phyloP scores from a whole-genome alignment of 2,113 vertebrate genomes.

The Hydropotes inermis region DNA sequence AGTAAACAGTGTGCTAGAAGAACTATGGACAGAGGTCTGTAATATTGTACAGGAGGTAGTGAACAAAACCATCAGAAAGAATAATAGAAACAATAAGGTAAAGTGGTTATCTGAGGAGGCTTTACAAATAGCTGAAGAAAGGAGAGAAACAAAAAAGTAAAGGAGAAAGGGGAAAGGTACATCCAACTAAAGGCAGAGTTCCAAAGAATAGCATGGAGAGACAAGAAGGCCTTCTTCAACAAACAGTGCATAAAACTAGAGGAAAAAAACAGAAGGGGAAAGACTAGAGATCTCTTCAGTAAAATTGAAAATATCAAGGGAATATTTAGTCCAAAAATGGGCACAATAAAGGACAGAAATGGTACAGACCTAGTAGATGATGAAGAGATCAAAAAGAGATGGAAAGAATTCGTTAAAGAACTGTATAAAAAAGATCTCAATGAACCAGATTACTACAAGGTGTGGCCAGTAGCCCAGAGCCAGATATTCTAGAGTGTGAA shows the following conservation, averaged over 20 bases:
- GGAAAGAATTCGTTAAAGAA: background rate
- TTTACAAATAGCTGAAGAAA: background rate
- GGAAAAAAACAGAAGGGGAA: background rate
- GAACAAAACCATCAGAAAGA: background rate
- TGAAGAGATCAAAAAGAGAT: background rate
- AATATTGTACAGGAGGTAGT: background rate
- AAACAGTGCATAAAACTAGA: background rate
- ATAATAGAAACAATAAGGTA: background rate
- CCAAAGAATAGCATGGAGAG: background rate
- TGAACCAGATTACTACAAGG: background rate
- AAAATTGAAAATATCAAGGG: background rate
- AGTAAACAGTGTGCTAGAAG: background rate
- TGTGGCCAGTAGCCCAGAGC: background rate
- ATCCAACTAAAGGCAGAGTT: background rate
- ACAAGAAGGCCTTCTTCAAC: background rate
- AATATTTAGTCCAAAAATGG: background rate
- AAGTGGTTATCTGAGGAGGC: background rate
- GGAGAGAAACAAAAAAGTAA: background rate
- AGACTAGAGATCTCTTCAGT: background rate
- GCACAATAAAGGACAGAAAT: background rate
- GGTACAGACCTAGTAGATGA: background rate
- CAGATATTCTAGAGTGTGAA: background rate
- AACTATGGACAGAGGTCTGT: background rate
- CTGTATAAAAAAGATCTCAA: background rate
- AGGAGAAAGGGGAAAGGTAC: background rate